A percentile compares a stretch with the other conserved stretches of the same genome.
These are phyloP conservation scores for Galerucella pusilla DNA, from an alignment of 2,888 invertebrate genomes.

Conservation along the genomic window DNA sequence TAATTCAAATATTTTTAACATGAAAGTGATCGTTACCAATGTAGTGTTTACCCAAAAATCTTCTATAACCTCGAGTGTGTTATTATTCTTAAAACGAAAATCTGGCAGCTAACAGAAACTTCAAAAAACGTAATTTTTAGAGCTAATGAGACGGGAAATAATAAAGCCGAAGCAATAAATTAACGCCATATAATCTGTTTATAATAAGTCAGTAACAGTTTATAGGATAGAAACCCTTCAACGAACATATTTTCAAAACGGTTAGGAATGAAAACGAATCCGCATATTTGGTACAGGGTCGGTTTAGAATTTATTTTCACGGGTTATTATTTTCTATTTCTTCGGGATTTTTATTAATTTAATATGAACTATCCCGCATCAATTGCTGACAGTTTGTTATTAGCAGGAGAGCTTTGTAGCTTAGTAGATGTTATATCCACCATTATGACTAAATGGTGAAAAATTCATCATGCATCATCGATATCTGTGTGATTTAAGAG, in stretches of 20 bases:
- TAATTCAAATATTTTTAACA: background rate
- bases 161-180: slow-evolving; percentile 59
- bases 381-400: too few relatives aligned
- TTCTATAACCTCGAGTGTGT: background rate
- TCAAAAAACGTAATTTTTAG: slow-evolving; percentile 45
- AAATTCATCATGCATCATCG: too few relatives aligned
- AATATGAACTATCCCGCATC: too few relatives aligned
- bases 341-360: too few relatives aligned
- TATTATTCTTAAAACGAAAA: slow-evolving; percentile 32
- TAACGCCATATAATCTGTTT: slow-evolving; percentile 58
- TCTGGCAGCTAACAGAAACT: slow-evolving; percentile 38
- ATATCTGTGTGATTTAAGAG: too few relatives aligned
- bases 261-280: slow-evolving; percentile 21
- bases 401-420: too few relatives aligned
- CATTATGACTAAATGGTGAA: too few relatives aligned
- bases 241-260: slow-evolving; percentile 33
- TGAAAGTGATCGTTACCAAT: background rate
- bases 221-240: slow-evolving; percentile 56
- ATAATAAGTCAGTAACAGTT: slow-evolving; percentile 60
- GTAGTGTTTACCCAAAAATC: background rate
- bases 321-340: background rate
- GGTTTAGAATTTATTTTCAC: slow-evolving; percentile 6
- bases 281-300: slow-evolving; percentile 17
- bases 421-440: too few relatives aligned
- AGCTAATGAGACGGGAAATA: slow-evolving; percentile 53